Conservation (phyloP, 2,888 invertebrate species). For the Drosophila paranaensis region DNA sequence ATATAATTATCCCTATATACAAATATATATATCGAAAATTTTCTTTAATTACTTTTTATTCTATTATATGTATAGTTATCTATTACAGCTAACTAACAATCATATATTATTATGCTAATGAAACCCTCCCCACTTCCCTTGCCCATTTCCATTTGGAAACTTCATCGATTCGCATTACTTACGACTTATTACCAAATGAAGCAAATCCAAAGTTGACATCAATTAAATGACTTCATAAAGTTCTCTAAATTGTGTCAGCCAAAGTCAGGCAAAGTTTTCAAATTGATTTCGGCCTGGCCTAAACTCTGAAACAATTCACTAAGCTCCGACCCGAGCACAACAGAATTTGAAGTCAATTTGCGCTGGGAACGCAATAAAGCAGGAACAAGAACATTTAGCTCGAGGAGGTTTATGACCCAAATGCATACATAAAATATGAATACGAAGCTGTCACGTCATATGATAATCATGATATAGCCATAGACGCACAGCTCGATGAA, state of each 20-base stretch:
- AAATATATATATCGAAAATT: too few relatives aligned
- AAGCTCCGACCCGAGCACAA: neutral
- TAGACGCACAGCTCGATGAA: neutral
- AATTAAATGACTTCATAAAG: constrained; percentile 3
- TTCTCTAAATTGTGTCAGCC: constrained; percentile 1
- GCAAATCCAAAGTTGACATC: neutral
- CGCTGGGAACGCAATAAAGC: constrained; percentile 44
- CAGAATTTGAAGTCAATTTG: constrained; percentile 47
- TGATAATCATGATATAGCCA: constrained; percentile 78
- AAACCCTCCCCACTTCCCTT: neutral
- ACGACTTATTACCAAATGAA: neutral
- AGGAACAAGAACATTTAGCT: constrained; percentile 15
- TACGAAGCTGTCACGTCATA: constrained; percentile 82
- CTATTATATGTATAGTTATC: too few relatives aligned
- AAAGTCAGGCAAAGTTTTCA: neutral
- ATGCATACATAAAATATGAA: constrained; percentile 79
- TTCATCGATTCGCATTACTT: neutral
- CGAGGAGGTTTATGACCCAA: constrained; percentile 74
- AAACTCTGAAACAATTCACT: constrained; percentile 29
- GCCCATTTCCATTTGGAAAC: neutral
- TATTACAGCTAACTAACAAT: too few relatives aligned
- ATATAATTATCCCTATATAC: too few relatives aligned
- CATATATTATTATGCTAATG: neutral
- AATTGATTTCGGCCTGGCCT: constrained; percentile 9
- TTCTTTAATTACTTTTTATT: too few relatives aligned